Conservation (phyloP, 2,113 vertebrate species). For the Chaetura pelagica region DNA sequence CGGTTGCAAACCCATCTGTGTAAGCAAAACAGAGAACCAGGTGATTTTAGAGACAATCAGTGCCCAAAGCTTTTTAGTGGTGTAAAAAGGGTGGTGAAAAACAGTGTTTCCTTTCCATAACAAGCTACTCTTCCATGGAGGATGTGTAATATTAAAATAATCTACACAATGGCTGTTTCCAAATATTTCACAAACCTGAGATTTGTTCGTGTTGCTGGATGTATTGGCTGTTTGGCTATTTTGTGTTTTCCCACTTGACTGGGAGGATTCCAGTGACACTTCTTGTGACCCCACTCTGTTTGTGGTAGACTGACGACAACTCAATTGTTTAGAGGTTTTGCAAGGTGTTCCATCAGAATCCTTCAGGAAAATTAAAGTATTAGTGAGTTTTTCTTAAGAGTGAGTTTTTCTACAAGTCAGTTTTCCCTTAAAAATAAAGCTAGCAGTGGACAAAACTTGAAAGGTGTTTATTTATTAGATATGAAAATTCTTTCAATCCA, state of each 20-base stretch:
- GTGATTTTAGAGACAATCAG: neutral
- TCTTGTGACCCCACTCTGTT: slow-evolving; percentile 83
- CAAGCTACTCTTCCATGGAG: neutral
- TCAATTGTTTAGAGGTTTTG: slow-evolving; percentile 93
- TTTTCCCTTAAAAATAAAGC: neutral
- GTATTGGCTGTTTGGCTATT: slow-evolving; percentile 73
- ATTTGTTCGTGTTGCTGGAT: slow-evolving; percentile 85
- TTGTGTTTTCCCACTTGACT: slow-evolving; percentile 77
- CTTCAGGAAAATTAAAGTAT: slow-evolving; percentile 76
- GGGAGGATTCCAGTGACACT: slow-evolving; percentile 75
- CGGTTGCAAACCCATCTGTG: neutral
- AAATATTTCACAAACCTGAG: slow-evolving; percentile 82
- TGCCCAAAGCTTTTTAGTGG: neutral
- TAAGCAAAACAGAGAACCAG: neutral
- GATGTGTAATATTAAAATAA: neutral
- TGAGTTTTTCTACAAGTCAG: neutral
- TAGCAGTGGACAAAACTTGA: neutral
- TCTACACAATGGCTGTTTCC: neutral
- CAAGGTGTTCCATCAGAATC: slow-evolving; percentile 96
- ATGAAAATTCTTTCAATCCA: slow-evolving; percentile 6
- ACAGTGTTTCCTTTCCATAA: neutral
- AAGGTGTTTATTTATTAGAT: neutral
- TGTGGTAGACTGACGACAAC: slow-evolving; percentile 78
- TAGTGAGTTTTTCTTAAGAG: slow-evolving; percentile 3
- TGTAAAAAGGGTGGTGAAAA: neutral